Base-by-base conservation (phyloP, 1,140 invertebrate species). In the Tribolium madens region DNA sequence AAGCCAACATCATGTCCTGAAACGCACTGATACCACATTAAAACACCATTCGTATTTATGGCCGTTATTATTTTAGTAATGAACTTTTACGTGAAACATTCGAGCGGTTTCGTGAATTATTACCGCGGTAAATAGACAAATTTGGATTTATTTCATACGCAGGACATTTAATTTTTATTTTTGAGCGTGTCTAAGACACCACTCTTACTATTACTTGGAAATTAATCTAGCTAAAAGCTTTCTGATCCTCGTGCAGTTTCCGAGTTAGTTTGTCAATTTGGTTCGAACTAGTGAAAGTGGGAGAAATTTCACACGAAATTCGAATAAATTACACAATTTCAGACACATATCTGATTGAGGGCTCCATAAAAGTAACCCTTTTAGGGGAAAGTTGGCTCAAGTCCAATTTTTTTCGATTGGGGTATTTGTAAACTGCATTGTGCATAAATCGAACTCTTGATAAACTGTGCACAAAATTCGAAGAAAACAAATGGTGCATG, bases 401-500 rank as follows among this genome's bases (percentile, higher is more conserved):
- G 5, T 26, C 53, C 53, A 26, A 60, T 60, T 15, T 26, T 52
- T 52, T 14, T 14, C 15, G 9, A 7, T 21, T 9, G 18, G 18
- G 1, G 18, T 6, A 36, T 36, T 36, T 36, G 5, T 36, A 10
- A n/a, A 12, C 3, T 64, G 57, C 57, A 64, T 64, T 33, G 12
- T 64, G 26, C 57, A 64, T 64, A 64, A 64, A 64, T 64, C 57
- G 26, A 64, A 64, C 21, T 64, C 31, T 64, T 33, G 57, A 64
- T 64, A 64, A 64, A 64, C 57, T 64, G 57, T 31, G 57, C 57
- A 46, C 53, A 33, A 50, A 77, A 77, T 77, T 77, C 57, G 15
- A 33, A 52, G 71, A 77, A 74, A 74, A 69, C 69, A 77, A 77
- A 77, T 77, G 76, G 68, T 42, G 71, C 76, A 74, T 74, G 70